Percentiles rank a stretch among this genome's conserved stretches.
These are phyloP conservation scores for Phyllotreta cruciferae DNA, from an alignment of 2,888 invertebrate species.

Conservation along the genomic window DNA sequence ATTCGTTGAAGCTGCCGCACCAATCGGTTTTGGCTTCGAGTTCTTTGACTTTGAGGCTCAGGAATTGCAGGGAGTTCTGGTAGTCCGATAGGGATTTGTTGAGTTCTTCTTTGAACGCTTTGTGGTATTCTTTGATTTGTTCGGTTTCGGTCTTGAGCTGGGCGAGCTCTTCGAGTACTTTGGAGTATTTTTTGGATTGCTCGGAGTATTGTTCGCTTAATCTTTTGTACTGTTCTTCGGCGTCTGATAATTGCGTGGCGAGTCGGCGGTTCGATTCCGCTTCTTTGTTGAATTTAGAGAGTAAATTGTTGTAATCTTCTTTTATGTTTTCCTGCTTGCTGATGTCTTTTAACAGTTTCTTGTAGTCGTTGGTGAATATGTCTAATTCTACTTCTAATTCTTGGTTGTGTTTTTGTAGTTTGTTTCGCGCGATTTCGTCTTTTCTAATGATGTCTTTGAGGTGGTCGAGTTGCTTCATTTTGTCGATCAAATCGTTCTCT, in stretches of 20 bases:
- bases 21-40: constrained; percentile 24
- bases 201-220: constrained; percentile 21
- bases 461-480: constrained; percentile 32
- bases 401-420: constrained; percentile 32
- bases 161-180: constrained; percentile 26
- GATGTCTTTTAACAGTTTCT: constrained; percentile 13
- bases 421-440: constrained; percentile 30
- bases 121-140: constrained; percentile 29
- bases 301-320: constrained; percentile 23
- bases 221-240: constrained; percentile 9
- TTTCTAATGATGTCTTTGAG: constrained; percentile 32
- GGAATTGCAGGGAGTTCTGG: constrained; percentile 27
- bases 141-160: constrained; percentile 31
- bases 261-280: constrained; percentile 29
- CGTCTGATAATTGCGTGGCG: constrained; percentile 8
- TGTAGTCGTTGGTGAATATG: constrained; percentile 6
- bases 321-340: constrained; percentile 17
- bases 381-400: constrained; percentile 16
- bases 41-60: constrained; percentile 25
- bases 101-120: constrained; percentile 28
- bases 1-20: too few relatives aligned
- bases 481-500: constrained; percentile 34
- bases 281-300: constrained; percentile 32
- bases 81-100: constrained; percentile 28
- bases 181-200: constrained; percentile 24